Percentiles rank a stretch among this genome's conserved stretches.
These are phyloP conservation scores for Sinelater perroti DNA, from an alignment of 2,888 invertebrate species.

Conservation along the genomic window DNA sequence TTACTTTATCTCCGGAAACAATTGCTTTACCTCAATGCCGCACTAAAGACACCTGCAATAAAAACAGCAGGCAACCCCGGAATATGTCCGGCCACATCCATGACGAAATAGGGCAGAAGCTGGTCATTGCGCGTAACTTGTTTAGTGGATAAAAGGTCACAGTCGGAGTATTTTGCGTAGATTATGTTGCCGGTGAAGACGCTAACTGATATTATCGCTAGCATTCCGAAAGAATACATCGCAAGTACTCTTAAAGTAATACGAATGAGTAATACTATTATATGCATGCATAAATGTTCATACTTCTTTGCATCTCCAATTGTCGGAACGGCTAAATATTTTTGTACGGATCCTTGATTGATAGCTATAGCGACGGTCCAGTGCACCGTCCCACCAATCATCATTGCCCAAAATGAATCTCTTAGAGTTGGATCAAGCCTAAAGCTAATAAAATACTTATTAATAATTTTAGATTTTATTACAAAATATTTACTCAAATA, in stretches of 20 bases:
- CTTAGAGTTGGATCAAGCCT: conserved; percentile 68
- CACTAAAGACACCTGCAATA: conserved; percentile 77
- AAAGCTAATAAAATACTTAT: conserved; percentile 61
- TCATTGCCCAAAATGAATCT: conserved; percentile 70
- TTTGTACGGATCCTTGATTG: conserved; percentile 69
- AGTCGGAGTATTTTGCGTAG: conserved; percentile 71
- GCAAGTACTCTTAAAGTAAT: conserved; percentile 31
- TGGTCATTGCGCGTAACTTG: conserved; percentile 67
- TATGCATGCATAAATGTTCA: too few species aligned
- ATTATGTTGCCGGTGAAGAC: conserved; percentile 69
- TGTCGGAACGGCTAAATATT: conserved; percentile 68
- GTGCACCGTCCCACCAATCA: conserved; percentile 65
- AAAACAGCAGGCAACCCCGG: conserved; percentile 81
- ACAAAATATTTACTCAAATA: conserved; percentile 66
- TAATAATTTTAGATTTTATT: background rate
- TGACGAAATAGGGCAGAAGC: conserved; percentile 73
- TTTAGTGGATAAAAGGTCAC: conserved; percentile 70
- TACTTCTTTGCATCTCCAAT: conserved; percentile 65
- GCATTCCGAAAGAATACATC: conserved; percentile 60
- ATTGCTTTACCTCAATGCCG: conserved; percentile 68
- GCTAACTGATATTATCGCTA: conserved; percentile 66
- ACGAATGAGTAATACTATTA: background rate
- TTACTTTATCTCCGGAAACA: background rate
- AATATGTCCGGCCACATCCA: conserved; percentile 71
- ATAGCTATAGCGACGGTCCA: conserved; percentile 67